These are phyloP conservation scores for Volucella zonaria DNA, from an alignment of 2,888 invertebrate species.

Conservation along the genomic window DNA sequence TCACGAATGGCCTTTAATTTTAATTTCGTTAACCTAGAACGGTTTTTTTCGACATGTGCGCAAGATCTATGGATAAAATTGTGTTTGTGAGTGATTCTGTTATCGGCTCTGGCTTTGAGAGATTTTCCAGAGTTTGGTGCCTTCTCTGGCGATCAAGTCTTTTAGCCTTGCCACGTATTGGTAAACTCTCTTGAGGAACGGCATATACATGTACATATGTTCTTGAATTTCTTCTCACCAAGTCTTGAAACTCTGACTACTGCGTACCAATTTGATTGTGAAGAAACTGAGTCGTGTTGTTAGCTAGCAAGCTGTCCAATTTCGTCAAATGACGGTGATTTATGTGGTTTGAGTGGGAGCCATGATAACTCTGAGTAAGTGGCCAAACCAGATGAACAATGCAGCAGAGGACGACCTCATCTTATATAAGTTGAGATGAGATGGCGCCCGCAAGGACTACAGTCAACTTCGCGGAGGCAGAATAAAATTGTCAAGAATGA, in stretches of 20 bases:
- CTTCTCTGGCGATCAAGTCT: conserved; percentile 86
- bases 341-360: conserved; percentile 78
- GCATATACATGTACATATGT: conserved; percentile 82
- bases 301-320: conserved; percentile 87
- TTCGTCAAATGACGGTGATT: conserved; percentile 85
- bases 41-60: conserved; percentile 78
- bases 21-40: conserved; percentile 77
- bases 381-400: no score
- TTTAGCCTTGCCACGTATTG: conserved; percentile 90
- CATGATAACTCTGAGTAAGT: not conserved
- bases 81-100: conserved; percentile 81
- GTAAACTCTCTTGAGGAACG: conserved; percentile 90
- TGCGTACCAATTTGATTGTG: conserved; percentile 89
- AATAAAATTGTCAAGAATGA: no score
- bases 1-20: conserved; percentile 79
- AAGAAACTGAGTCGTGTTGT: conserved; percentile 89
- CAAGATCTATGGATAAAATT: conserved; percentile 80
- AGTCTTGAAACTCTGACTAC: conserved; percentile 87
- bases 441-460: no score
- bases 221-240: conserved; percentile 82
- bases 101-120: conserved; percentile 74
- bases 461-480: no score
- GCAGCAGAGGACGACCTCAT: no score
- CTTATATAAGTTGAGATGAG: no score
- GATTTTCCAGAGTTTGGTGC: conserved; percentile 80